Base-by-base conservation (phyloP, 2,113 vertebrate genomes). In the Telmatochromis brachygnathus region DNA sequence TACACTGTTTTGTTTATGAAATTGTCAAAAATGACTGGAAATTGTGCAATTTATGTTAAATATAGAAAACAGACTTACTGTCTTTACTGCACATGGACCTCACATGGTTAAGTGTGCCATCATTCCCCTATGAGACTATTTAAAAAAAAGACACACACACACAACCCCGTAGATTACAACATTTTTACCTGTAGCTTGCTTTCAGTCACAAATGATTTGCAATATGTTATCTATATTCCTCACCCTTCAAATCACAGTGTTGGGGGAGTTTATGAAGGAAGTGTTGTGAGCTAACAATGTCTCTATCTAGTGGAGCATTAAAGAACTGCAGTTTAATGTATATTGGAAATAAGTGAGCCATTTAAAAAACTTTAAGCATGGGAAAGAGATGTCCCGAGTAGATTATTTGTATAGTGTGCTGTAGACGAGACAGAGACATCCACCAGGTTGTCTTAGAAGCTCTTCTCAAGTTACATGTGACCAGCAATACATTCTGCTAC, bases 301-400 rank as follows among this genome's bases (percentile, higher is more conserved):
- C 94, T 91, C 90, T 4, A 83, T 82, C 92, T 92, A 51, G 94
- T 93, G 94, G 91, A 60, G n/a, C 1, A 56, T 17, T 39, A 5
- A 33, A 37, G 84, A 92, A 93, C 80, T 93, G 84, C 92, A 93
- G n/a, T 17, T 85, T 54, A 8, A 37, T 54, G 42, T 47, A 6
- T 37, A 26, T 28, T 51, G 26, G 58, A 35, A 83, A 75, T 30
- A 47, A 30, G 39, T 49, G 70, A 75, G 70, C 15, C 42, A 19
- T 75, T 75, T 49, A 47, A 28, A 75, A 19, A 49, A 28, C 45
- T 30, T 4, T 19, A 75, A 75, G 42, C 23, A 19, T 75, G 42
- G 15, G 70, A 75, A 49, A 75, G 1, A 75, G 23, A 28, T 28
- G 10, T 75, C 3, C 14, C 5, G 9, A 75, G 26, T 28, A 49